Evolutionary conservation across 2,888 invertebrate genomes (phyloP), one percentile per base, ranked within the genome.

Genomic region (Chrysolina oricalcia): DNA sequence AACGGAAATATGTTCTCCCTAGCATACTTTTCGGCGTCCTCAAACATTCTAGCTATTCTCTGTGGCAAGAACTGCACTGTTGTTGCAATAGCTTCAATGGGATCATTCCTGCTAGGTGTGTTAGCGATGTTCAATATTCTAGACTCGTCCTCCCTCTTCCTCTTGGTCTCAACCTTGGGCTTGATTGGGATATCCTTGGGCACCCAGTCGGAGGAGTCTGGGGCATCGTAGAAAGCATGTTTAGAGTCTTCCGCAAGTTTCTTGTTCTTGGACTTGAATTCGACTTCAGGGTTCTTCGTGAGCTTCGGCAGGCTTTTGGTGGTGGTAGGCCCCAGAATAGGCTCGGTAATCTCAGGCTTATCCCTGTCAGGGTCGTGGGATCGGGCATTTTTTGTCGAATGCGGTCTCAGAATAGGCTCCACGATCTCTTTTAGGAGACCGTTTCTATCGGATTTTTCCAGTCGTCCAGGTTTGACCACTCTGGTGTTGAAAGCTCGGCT

Each of bases 21-120:
- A 0, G 96, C 95, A 86, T 96, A 96, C 66, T 93, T 91, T 85
- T 96, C 96, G 0, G 96, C 96, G 81, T 95, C 93, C 50, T 95
- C 94, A 64, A 96, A 91, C 87, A 96, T 92, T 5, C 94, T 93
- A 0, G 95, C 95, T 1, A 96, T 88, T 13, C 95, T 90, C 79
- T 95, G 93, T 0, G 96, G 96, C 59, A 96, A 89, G 84, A 95
- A 92, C 86, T 96, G 96, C 0, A 96, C 94, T 0, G 94, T 95
- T 73, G 92, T 87, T 2, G 88, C 86, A 13, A 89, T 86, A 1
- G 86, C 82, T 73, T 87, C 86, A 15, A 88, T 76, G 0, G 86
- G 86, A 78, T 86, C 85, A 11, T 84, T 82, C 40, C 83, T 68
- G 66, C 80, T 73, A 5, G 74, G 76, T 56, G 75, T 23, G 77